Conservation (phyloP, 2,113 vertebrate genomes). For the Tretioscincus oriximinensis region DNA sequence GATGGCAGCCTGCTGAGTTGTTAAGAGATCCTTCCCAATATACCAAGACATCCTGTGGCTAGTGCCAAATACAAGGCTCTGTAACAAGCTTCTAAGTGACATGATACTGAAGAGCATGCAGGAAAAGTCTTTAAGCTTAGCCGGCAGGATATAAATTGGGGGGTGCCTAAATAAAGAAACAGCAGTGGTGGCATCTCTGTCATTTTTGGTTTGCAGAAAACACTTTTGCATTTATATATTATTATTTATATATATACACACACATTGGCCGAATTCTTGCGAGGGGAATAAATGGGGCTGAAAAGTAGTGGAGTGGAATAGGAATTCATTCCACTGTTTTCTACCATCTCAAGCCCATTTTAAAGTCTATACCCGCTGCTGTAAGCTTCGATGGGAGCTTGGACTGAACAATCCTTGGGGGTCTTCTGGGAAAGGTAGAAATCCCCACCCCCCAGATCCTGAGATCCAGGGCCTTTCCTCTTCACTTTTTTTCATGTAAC, state of each 20-base stretch:
- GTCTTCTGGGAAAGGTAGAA: no score
- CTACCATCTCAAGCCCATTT: no score
- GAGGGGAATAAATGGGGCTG: no score
- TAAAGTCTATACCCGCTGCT: no score
- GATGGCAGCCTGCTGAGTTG: neutral
- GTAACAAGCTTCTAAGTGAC: slow-evolving; percentile 33
- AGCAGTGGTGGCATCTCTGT: slow-evolving; percentile 16
- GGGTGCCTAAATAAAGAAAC: slow-evolving; percentile 25
- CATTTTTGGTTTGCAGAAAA: neutral
- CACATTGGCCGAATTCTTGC: no score
- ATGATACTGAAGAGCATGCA: slow-evolving; percentile 6
- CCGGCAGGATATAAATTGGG: slow-evolving; percentile 37
- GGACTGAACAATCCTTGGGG: no score
- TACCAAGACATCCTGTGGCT: neutral
- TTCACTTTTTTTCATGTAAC: no score
- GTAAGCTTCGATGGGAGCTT: no score
- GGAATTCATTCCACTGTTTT: no score
- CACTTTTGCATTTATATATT: neutral
- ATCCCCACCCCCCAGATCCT: no score
- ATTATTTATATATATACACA: neutral
- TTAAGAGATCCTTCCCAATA: neutral
- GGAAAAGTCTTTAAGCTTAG: slow-evolving; percentile 29
- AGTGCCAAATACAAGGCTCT: neutral
- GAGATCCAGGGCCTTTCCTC: no score
- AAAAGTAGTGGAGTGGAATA: no score